Base-by-base conservation (phyloP, 2,797 vertebrate genomes). In the Benthosema pterotum region DNA sequence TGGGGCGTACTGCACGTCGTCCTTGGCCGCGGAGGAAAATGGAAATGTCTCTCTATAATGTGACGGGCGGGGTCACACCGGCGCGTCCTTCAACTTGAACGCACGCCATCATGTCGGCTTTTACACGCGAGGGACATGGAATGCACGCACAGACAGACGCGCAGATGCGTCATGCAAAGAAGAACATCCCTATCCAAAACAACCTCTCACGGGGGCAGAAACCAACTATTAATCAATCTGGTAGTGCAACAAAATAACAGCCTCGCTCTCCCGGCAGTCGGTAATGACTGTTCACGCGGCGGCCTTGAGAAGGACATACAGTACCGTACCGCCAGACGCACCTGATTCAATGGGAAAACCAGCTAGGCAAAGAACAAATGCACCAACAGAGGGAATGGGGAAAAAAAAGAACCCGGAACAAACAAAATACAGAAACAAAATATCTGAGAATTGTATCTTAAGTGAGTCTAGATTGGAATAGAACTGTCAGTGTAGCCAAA, bases 41-140 rank as follows among this genome's bases (percentile, higher is more conserved):
- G n/a, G 79, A 69, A 70, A 69, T 72, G 67, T 68, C 65, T 83
- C 65, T 83, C 72, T 60, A 56, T 80, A 84, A 72, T 71, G n/a
- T n/a, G n/a, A 58, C 68, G 28, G n/a, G n/a, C 69, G 56, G 74
- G 79, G 75, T 78, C 63, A 74, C n/a, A 52, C 46, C 32, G 51
- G 62, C 62, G 59, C 70, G 82, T 79, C 83, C 80, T 87, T 88
- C 80, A 74, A 42, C 53, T 77, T 75, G 74, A 80, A 80, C 81
- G 54, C 54, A 76, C 32, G 64, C 51, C 66, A 63, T 80, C 52
- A 74, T 3, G 0, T 52, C 18, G 16, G 19, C 32, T 28, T n/a
- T n/a, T 64, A 53, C 2, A 42, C 59, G 17, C 25, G 3, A 28
- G 43, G 52, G 15, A 45, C 38, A 54, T 42, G 28, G 13, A 45